phyloP scores from a whole-genome alignment of 1,140 invertebrate genomes.

The Periplaneta americana region DNA sequence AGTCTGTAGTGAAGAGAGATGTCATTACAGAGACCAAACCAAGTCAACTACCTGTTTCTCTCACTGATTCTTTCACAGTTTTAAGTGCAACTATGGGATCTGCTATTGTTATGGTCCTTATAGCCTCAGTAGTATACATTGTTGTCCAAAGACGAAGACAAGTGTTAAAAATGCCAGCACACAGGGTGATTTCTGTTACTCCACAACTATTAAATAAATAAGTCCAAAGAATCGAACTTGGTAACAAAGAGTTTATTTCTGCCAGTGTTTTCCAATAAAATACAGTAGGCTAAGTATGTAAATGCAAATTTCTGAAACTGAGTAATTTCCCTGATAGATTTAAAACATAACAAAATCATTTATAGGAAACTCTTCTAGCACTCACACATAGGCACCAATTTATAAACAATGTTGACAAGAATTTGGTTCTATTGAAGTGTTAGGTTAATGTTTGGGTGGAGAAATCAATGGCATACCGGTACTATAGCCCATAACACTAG shows the following conservation, averaged over 20 bases:
- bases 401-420: not conserved
- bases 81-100: not conserved
- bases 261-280: not conserved
- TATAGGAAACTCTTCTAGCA: not conserved
- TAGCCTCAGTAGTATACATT: not conserved
- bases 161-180: too few relatives aligned
- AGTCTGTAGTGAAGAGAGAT: too few relatives aligned
- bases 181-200: not conserved
- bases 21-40: not conserved
- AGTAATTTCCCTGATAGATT: not conserved
- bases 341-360: not conserved
- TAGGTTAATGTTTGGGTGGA: too few relatives aligned
- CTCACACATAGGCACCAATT: too few relatives aligned
- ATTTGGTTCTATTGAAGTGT: too few relatives aligned
- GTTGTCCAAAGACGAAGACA: not conserved
- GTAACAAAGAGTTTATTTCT: not conserved
- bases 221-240: not conserved
- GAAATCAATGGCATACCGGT: too few relatives aligned
- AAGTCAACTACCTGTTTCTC: not conserved
- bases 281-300: not conserved
- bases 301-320: not conserved
- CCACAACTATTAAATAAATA: not conserved
- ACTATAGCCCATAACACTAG: too few relatives aligned
- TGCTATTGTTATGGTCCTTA: not conserved
- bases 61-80: not conserved